phyloP scores from a whole-genome alignment of 2,888 invertebrate species.

The Dolichomitus sp. region DNA sequence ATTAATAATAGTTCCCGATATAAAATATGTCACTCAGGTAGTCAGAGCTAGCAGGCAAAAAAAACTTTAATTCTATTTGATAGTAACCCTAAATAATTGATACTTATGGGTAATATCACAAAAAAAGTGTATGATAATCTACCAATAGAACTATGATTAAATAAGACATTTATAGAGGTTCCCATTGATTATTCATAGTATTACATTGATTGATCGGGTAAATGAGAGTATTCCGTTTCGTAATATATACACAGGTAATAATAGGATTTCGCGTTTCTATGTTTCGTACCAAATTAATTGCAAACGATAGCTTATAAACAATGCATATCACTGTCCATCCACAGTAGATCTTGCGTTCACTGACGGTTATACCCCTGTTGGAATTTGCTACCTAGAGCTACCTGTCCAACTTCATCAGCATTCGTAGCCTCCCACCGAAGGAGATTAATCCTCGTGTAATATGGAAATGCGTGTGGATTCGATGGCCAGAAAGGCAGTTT shows the following conservation, averaged over 20 bases:
- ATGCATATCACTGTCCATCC: slow-evolving; percentile 57
- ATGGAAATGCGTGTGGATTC: slow-evolving; percentile 79
- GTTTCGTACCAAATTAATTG: slow-evolving; percentile 43
- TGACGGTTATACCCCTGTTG: neutral
- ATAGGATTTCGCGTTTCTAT: slow-evolving; percentile 32
- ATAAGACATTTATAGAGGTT: neutral
- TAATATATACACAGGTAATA: slow-evolving; percentile 1
- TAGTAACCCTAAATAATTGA: no score
- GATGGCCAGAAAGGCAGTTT: slow-evolving; percentile 46
- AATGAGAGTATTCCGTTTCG: slow-evolving; percentile 39
- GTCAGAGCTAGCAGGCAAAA: no score
- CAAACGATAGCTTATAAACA: slow-evolving; percentile 57
- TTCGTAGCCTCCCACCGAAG: slow-evolving; percentile 70
- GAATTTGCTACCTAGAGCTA: slow-evolving; percentile 59
- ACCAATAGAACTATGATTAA: no score
- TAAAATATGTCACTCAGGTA: no score
- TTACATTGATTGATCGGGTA: slow-evolving; percentile 3
- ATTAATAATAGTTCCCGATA: no score
- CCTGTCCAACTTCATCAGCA: slow-evolving; percentile 79
- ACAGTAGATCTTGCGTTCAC: neutral
- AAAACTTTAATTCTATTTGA: no score
- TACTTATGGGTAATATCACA: no score
- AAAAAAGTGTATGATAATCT: no score
- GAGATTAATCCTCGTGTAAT: slow-evolving; percentile 82
- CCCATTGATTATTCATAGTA: neutral